These are phyloP conservation scores for Platysteira castanea DNA, from an alignment of 2,113 vertebrate species.

Conservation along the genomic window DNA sequence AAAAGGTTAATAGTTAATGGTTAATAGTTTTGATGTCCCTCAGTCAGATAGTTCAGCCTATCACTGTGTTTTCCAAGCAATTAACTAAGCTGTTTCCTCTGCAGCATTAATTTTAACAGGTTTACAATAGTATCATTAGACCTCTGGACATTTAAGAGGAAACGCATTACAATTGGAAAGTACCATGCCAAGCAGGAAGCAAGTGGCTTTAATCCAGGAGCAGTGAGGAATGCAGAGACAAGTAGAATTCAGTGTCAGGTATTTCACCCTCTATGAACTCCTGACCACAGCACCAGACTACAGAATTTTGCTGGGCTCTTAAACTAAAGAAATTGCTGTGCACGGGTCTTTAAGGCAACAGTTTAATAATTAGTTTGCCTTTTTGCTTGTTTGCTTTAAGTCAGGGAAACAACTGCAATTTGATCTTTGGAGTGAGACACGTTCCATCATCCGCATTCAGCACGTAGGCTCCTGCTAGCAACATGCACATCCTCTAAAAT, in stretches of 20 bases:
- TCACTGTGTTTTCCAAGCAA: slow-evolving; percentile 28
- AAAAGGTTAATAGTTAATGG: not conserved
- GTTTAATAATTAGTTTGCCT: not conserved
- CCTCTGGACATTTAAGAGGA: slow-evolving; percentile 52
- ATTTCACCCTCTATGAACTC: slow-evolving; percentile 10
- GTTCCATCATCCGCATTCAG: slow-evolving; percentile 33
- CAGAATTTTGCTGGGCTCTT: not conserved
- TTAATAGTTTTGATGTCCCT: not conserved
- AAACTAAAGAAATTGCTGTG: not conserved
- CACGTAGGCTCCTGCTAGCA: not conserved
- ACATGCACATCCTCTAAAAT: slow-evolving; percentile 10
- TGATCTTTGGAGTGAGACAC: not conserved
- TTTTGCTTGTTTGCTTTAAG: slow-evolving; percentile 1
- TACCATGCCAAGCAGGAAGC: slow-evolving; percentile 39
- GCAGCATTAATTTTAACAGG: slow-evolving; percentile 61
- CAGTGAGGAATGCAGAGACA: slow-evolving; percentile 39
- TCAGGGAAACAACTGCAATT: slow-evolving; percentile 1
- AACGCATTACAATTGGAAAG: slow-evolving; percentile 26
- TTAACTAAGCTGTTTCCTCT: slow-evolving; percentile 53
- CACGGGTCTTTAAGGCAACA: not conserved
- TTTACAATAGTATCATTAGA: slow-evolving; percentile 59
- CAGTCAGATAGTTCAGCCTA: not conserved
- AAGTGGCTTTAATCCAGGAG: slow-evolving; percentile 39
- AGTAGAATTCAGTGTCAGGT: slow-evolving; percentile 24
- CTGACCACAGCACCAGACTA: not conserved